Evolutionary conservation across 2,113 vertebrate species (phyloP), one percentile per base, ranked within the genome.

Genomic region (Arothron firmamentum): DNA sequence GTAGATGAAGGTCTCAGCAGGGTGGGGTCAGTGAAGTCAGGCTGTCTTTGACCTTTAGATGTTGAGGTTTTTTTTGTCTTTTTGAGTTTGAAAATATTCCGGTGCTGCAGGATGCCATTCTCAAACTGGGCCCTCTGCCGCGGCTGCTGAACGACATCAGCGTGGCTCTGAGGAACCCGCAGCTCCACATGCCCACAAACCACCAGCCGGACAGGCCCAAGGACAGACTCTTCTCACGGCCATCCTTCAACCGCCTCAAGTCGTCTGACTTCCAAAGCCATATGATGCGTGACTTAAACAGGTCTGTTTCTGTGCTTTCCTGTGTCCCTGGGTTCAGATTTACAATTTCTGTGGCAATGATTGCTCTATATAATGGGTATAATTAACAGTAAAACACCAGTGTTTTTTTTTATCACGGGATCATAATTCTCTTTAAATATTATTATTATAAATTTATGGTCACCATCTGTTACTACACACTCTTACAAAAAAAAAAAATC

Each of bases 221-320:
- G 3, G 94, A 97, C 81, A 86, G 95, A 16, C 90, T 93, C 72
- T 91, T 92, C 57, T 85, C 92, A 2, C 93, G 96, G 54, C 93
- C 94, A 0, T 64, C 94, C 59, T 93, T 97, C 79, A 93, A 94
- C 68, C 92, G 95, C 18, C 91, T 94, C 5, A 93, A 93, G 19
- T 96, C 95, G 0, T 92, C 94, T 0, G 95, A 97, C 83, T 92
- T 97, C 88, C 96, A 97, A 90, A 92, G 93, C 90, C 94, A 95
- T 81, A 93, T 96, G 91, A 95, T 96, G 92, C 92, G 94, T 0
- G 96, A 97, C 88, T 91, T 97, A 77, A 98, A 97, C 91, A 98
- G 96, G 96, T 97, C 79, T 13, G n/a, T 25, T 65, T 56, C 34
- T 38, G 34, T 2, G 1, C 34, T 38, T 12, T 12, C 25, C 25